Evolutionary conservation across 1,140 invertebrate genomes (phyloP), one percentile per base, ranked within the genome.

Genomic region (Octopus sinensis): DNA sequence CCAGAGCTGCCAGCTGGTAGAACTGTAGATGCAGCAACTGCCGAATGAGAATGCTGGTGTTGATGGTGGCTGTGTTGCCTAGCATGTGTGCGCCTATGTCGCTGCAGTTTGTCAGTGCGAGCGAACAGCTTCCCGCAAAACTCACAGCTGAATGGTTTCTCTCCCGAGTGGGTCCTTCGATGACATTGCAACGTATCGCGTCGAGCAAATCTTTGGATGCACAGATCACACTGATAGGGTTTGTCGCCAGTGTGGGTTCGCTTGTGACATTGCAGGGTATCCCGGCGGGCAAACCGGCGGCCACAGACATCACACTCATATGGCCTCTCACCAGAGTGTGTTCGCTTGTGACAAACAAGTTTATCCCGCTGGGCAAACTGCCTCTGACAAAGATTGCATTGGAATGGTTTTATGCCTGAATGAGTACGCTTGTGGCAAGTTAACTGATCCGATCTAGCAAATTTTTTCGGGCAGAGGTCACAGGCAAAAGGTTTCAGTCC

Each of bases 401-500:
- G 87, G 76, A 87, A 90, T 62, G 85, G 88, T 54, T 82, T 84
- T 73, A 89, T 87, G 4, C 89, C 90, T 4, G 85, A 88, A 81
- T 92, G 91, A 54, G 87, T 85, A 53, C 85, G 62, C 83, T 84
- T 79, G 62, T 81, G 78, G 17, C 78, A 56, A 43, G 78, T 81
- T 9, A 81, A 53, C 0, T 71, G 79, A 54, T 81, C 78, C 51
- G 76, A 80, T 54, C 76, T 80, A n/a, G 97, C 98, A 91, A 99
- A 99, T 81, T 96, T 97, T 92, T 98, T 98, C 76, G 94, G 95
- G 91, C 97, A 99, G 4, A 80, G 79, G 43, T 84, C 73, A 81
- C 86, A 87, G 23, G 79, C 80, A 30, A 75, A 84, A 6, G 83
- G 83, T 53, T 80, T 84, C 10, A 76, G 62, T 4, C 79, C 83